Percentiles rank a stretch among this genome's conserved stretches.
phyloP scores from a whole-genome alignment of 2,888 invertebrate genomes.

The Spodoptera exigua region DNA sequence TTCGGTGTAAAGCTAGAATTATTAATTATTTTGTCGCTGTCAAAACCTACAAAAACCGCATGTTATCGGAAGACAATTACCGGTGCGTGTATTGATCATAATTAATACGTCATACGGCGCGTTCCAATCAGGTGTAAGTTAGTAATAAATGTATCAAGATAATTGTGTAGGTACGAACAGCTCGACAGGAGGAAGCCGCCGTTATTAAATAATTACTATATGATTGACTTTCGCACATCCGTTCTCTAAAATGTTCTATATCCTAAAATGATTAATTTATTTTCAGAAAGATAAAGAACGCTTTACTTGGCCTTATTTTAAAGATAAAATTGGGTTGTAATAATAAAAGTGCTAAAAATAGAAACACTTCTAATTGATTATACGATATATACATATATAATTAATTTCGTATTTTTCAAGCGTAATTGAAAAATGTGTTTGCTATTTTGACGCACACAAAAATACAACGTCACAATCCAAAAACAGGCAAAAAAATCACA shows the following conservation, averaged over 20 bases:
- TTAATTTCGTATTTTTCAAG: too few species aligned
- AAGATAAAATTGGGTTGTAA: too few species aligned
- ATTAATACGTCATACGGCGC: constrained; percentile 53
- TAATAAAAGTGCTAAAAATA: too few species aligned
- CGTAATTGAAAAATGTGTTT: too few species aligned
- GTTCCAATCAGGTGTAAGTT: constrained; percentile 53
- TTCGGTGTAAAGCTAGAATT: constrained; percentile 44
- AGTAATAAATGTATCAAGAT: constrained; percentile 57
- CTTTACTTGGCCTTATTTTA: too few species aligned
- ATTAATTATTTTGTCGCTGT: constrained; percentile 54
- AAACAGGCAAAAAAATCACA: too few species aligned
- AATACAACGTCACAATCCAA: too few species aligned
- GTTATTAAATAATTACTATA: constrained; percentile 53
- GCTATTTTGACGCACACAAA: too few species aligned
- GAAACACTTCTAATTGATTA: too few species aligned
- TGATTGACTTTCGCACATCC: constrained; percentile 52
- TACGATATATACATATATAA: too few species aligned
- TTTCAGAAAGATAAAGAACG: too few species aligned
- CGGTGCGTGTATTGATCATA: constrained; percentile 52
- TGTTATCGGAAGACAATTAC: constrained; percentile 50
- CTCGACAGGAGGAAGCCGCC: constrained; percentile 40
- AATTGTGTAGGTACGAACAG: constrained; percentile 31
- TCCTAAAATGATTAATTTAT: too few species aligned
- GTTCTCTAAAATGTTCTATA: constrained; percentile 29
- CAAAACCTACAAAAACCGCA: constrained; percentile 50